Base-by-base conservation (phyloP, 2,113 vertebrate species). In the Leuciscus idus region DNA sequence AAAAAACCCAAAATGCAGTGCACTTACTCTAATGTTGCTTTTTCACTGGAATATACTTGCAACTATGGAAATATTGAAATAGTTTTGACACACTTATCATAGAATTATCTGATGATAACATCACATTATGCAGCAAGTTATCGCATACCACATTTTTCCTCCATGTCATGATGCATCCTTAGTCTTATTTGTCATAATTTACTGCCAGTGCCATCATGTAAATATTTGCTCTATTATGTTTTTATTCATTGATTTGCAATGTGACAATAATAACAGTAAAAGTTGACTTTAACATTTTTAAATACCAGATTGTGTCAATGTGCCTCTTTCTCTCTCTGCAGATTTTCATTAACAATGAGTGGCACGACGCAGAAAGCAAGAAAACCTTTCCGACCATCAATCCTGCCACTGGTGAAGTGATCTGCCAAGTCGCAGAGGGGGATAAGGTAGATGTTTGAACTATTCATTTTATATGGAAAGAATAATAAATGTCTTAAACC, bases 321-420 rank as follows among this genome's bases (percentile, higher is more conserved):
- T 64, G 13, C n/a, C 39, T 28, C 23, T 4, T 55, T 79, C 10
- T 87, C 90, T 9, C 55, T 8, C 0, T 85, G 11, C 92, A 99
- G 98, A 96, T 99, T 83, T 99, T 99, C 87, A 99, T 99, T 87
- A 97, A 98, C 89, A 99, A 99, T 0, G 94, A 98, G 30, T 99
- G 97, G 97, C 96, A 97, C 0, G 95, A 99, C 48, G 95, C 98
- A 0, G 68, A 90, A 81, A 98, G 95, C 87, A 97, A 96, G 91
- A 98, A 96, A 91, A 97, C 96, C 0, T 99, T 99, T 89, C 96
- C 98, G 0, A 94, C 97, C 0, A 57, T 98, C 93, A 99, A 99
- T 86, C 98, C 98, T 0, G 90, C 97, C 9, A 99, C 97, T 0
- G 97, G 96, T 57, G 97, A 98, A 52, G 92, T 98, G 77, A 98